Conservation (phyloP, 2,888 invertebrate genomes). For the Halocaridina rubra region DNA sequence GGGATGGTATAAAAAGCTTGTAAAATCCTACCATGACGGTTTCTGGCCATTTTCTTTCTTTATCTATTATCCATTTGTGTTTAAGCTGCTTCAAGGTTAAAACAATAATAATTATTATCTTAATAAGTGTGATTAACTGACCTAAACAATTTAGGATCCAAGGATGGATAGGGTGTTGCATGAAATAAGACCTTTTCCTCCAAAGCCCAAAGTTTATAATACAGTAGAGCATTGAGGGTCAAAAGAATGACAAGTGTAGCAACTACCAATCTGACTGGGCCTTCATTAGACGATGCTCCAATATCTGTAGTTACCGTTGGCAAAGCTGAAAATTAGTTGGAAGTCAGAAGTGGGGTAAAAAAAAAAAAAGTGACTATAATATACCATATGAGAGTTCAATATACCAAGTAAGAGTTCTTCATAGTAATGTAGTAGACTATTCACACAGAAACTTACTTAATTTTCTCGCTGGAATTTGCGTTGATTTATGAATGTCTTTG, state of each 20-base stretch:
- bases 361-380: too few species aligned
- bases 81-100: too few species aligned
- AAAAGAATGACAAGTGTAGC: constrained; percentile 38
- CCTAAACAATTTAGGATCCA: constrained; percentile 49
- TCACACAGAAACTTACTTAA: constrained; percentile 38
- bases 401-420: too few species aligned
- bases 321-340: constrained; percentile 40
- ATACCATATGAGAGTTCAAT: too few species aligned
- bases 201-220: constrained; percentile 53
- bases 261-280: constrained; percentile 44
- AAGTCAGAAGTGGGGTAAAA: too few species aligned
- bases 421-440: too few species aligned
- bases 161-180: constrained; percentile 17
- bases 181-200: constrained; percentile 50
- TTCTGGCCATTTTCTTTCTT: too few species aligned
- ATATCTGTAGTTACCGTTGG: constrained; percentile 43
- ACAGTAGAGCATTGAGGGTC: constrained; percentile 52
- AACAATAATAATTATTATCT: too few species aligned
- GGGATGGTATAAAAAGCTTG: too few species aligned
- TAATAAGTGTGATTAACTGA: background rate
- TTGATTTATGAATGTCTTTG: constrained; percentile 57
- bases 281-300: constrained; percentile 31
- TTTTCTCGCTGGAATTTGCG: constrained; percentile 57
- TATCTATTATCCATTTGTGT: too few species aligned
- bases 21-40: too few species aligned